Evolutionary conservation across 2,888 invertebrate species (phyloP).

Genomic region (Drosophila putrida): DNA sequence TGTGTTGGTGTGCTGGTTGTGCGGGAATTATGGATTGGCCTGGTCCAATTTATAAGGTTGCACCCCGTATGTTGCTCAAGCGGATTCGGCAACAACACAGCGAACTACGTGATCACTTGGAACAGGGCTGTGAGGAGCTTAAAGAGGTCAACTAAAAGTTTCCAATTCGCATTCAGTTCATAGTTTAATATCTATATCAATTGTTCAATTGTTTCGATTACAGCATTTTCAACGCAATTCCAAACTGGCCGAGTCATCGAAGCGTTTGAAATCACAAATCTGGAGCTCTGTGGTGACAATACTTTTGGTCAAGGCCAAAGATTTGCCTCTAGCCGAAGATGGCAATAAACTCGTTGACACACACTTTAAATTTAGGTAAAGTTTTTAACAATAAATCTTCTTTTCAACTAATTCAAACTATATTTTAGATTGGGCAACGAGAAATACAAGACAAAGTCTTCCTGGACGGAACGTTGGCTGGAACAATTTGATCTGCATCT

Average conservation of each 20-base stretch:
- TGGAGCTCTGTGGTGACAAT: conserved; percentile 99
- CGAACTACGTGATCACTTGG: conserved; percentile 64
- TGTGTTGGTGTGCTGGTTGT: conserved; percentile 13
- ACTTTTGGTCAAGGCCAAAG: conserved; percentile 97
- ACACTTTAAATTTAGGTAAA: conserved; percentile 97
- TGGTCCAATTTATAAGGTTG: conserved; percentile 39
- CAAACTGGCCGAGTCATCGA: conserved; percentile 92
- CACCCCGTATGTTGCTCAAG: conserved; percentile 71
- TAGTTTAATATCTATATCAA: conserved; percentile 2
- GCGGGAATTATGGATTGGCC: conserved; percentile 61
- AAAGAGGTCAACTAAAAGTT: conserved; percentile 65
- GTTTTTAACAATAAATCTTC: too few relatives aligned
- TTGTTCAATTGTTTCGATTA: conserved; percentile 24
- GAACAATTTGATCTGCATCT: conserved; percentile 99
- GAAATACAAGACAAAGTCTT: conserved; percentile 97
- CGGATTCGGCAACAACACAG: conserved; percentile 68
- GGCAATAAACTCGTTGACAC: conserved; percentile 94
- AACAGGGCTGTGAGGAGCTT: conserved; percentile 68
- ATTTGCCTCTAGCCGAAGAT: conserved; percentile 95
- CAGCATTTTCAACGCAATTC: conserved; percentile 93
- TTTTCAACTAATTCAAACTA: neutral
- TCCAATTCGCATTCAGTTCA: neutral
- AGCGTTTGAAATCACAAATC: conserved; percentile 95
- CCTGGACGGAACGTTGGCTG: conserved; percentile 95
- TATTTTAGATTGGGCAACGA: conserved; percentile 94